phyloP scores from a whole-genome alignment of 1,140 invertebrate genomes.

The Leptinotarsa lineolata region DNA sequence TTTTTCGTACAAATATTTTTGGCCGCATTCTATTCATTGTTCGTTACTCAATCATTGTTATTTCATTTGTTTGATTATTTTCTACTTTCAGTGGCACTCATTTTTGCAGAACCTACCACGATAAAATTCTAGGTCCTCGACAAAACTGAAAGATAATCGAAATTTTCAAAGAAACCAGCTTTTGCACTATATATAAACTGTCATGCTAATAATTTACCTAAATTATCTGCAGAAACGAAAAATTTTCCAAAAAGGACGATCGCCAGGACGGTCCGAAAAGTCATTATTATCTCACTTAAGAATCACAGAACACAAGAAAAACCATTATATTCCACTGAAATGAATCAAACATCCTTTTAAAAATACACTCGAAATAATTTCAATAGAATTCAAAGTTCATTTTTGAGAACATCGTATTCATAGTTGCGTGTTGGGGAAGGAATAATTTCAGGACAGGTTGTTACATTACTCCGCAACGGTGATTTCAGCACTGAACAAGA shows the following conservation, averaged over 20 bases:
- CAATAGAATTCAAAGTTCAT: background rate
- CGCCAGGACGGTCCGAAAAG: constrained; percentile 37
- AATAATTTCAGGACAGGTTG: constrained; percentile 24
- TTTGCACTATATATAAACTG: background rate
- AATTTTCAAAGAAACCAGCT: background rate
- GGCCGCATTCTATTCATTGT: no score
- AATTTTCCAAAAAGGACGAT: constrained; percentile 28
- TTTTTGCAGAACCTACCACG: constrained; percentile 20
- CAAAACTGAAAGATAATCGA: background rate
- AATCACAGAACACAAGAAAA: constrained; percentile 34
- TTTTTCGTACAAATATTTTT: no score
- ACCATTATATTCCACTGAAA: constrained; percentile 27
- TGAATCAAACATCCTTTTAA: background rate
- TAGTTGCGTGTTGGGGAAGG: constrained; percentile 21
- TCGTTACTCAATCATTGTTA: no score
- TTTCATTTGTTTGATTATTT: background rate
- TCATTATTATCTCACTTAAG: constrained; percentile 35
- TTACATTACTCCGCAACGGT: constrained; percentile 24
- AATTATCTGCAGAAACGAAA: constrained; percentile 35
- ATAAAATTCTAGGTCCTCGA: constrained; percentile 24
- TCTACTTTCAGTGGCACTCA: background rate
- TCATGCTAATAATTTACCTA: constrained; percentile 32
- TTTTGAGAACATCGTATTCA: constrained; percentile 18
- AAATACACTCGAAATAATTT: background rate
- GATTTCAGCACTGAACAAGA: constrained; percentile 35